Evolutionary conservation across 2,888 invertebrate genomes (phyloP).

Genomic region (Asteroscopus sphinx): DNA sequence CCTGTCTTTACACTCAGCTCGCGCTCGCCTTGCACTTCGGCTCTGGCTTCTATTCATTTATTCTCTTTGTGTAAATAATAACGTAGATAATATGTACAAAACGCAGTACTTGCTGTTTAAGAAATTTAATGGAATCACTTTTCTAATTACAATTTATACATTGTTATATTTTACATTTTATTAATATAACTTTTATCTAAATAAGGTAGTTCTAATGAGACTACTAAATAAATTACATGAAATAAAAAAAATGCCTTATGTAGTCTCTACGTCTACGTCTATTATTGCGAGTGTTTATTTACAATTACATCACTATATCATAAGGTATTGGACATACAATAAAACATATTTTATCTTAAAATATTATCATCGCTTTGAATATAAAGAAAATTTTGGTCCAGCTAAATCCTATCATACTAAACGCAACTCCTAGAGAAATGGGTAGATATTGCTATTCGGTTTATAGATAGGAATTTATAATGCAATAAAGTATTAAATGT

Average conservation of each 20-base stretch:
- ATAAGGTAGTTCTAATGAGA: slow-evolving; percentile 73
- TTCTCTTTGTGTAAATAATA: too few relatives aligned
- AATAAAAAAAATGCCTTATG: slow-evolving; percentile 72
- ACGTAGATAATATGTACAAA: neutral
- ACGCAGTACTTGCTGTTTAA: slow-evolving; percentile 70
- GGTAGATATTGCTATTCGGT: slow-evolving; percentile 80
- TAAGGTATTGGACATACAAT: slow-evolving; percentile 81
- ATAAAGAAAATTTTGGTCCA: slow-evolving; percentile 89
- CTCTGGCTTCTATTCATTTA: too few relatives aligned
- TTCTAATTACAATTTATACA: slow-evolving; percentile 89
- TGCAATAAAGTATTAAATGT: slow-evolving; percentile 66
- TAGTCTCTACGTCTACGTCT: slow-evolving; percentile 79
- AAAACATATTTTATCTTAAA: slow-evolving; percentile 74
- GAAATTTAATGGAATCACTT: slow-evolving; percentile 89
- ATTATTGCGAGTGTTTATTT: slow-evolving; percentile 87
- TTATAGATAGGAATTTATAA: slow-evolving; percentile 73
- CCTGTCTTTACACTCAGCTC: too few relatives aligned
- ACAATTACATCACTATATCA: slow-evolving; percentile 69
- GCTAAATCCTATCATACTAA: slow-evolving; percentile 87
- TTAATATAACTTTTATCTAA: slow-evolving; percentile 77
- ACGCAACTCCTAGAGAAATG: slow-evolving; percentile 82
- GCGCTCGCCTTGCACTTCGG: too few relatives aligned
- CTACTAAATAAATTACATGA: slow-evolving; percentile 85
- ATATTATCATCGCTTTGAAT: slow-evolving; percentile 79
- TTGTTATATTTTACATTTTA: slow-evolving; percentile 82